phyloP scores from a whole-genome alignment of 2,888 invertebrate species.

The Sarcophaga caerulescens region DNA sequence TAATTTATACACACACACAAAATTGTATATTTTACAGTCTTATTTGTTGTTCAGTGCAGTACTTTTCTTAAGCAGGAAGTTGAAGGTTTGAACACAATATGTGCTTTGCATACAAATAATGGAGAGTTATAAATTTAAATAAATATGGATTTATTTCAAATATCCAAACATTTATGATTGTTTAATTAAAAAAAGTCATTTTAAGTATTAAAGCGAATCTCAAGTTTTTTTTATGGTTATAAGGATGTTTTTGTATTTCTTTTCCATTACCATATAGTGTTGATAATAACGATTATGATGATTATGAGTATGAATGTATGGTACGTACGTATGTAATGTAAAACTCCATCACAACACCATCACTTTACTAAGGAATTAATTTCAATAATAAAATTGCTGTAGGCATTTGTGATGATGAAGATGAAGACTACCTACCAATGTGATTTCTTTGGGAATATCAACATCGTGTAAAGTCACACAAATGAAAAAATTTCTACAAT shows the following conservation, averaged over 20 bases:
- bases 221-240: neutral
- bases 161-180: neutral
- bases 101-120: conserved; percentile 38
- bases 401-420: conserved; percentile 68
- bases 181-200: conserved; percentile 25
- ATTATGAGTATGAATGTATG: neutral
- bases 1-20: neutral
- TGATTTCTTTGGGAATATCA: conserved; percentile 50
- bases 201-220: too few species aligned
- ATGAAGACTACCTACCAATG: conserved; percentile 56
- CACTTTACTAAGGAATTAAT: conserved; percentile 70
- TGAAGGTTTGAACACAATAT: conserved; percentile 27
- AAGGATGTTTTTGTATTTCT: neutral
- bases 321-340: neutral
- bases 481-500: neutral
- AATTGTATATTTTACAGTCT: neutral
- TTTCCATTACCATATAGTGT: too few species aligned
- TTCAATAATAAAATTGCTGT: conserved; percentile 70
- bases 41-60: neutral
- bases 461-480: conserved; percentile 47
- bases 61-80: conserved; percentile 45
- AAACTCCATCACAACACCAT: conserved; percentile 20
- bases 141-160: conserved; percentile 15
- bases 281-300: too few species aligned
- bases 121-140: conserved; percentile 16